Percentiles rank a stretch among this genome's conserved stretches.
These are phyloP conservation scores for Desoria tigrina DNA, from an alignment of 2,888 invertebrate genomes.

Conservation along the genomic window DNA sequence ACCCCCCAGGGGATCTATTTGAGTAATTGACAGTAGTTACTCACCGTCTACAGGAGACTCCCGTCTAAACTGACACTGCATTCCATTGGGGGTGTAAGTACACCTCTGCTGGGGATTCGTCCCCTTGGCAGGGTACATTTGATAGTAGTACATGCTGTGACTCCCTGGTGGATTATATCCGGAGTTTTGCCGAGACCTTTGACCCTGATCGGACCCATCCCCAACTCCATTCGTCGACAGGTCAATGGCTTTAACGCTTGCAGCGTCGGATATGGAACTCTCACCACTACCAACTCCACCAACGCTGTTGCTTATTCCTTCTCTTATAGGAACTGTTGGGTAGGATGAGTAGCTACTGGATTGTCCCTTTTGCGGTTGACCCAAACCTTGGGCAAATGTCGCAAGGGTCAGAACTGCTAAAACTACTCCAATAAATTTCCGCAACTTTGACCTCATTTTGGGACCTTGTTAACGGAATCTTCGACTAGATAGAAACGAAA, in stretches of 20 bases:
- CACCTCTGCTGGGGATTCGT: neutral
- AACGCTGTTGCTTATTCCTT: neutral
- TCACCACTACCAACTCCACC: neutral
- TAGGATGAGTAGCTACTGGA: constrained; percentile 2
- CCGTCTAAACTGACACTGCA: constrained; percentile 19
- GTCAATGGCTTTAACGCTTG: neutral
- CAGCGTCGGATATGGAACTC: neutral
- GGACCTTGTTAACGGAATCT: neutral
- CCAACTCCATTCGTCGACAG: neutral
- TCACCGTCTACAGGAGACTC: neutral
- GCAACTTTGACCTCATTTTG: neutral
- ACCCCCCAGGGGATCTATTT: no score
- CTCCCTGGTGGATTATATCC: neutral
- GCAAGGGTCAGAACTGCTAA: neutral
- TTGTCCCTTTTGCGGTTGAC: neutral
- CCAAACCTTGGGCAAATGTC: no score
- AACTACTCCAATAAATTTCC: neutral
- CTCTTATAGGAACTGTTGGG: neutral
- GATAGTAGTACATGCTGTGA: constrained; percentile 11
- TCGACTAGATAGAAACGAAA: neutral
- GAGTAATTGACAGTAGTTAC: neutral
- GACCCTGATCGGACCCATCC: neutral
- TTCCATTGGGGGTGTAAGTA: constrained; percentile 12
- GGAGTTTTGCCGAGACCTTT: neutral
- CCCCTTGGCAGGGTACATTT: constrained; percentile 1